A percentile compares a stretch with the other conserved stretches of the same genome.
Conservation (phyloP, 1,140 invertebrate species). For the Agrypnia vestita region DNA sequence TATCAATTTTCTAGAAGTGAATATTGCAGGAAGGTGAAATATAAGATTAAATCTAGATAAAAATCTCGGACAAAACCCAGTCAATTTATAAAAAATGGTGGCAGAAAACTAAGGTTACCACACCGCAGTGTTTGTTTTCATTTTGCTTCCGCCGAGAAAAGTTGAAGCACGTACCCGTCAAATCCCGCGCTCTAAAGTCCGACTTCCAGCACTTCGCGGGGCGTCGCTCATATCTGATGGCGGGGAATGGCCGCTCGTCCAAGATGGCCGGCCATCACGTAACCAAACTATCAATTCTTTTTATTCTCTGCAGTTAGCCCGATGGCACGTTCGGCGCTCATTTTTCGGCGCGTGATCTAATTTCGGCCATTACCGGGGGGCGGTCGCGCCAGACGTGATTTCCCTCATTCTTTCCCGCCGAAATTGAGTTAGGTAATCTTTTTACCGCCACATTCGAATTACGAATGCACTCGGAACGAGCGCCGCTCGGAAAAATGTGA, state of each 20-base stretch:
- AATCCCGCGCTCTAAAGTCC: too few relatives aligned
- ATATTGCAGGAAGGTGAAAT: too few relatives aligned
- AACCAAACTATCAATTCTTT: slow-evolving; percentile 60
- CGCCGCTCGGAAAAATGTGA: slow-evolving; percentile 2
- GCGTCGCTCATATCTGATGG: neutral
- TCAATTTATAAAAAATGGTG: too few relatives aligned
- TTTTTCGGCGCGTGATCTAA: slow-evolving; percentile 61
- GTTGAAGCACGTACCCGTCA: too few relatives aligned
- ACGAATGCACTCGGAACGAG: slow-evolving; percentile 23
- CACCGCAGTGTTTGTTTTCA: too few relatives aligned
- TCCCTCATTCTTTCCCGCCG: slow-evolving; percentile 51
- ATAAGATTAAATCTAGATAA: too few relatives aligned
- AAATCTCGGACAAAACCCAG: too few relatives aligned
- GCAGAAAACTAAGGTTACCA: too few relatives aligned
- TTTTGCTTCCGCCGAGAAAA: too few relatives aligned
- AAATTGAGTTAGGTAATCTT: slow-evolving; percentile 60
- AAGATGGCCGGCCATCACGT: slow-evolving; percentile 48
- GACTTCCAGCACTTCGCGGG: neutral
- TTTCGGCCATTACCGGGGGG: slow-evolving; percentile 55
- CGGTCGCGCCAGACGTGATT: slow-evolving; percentile 57
- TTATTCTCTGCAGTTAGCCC: slow-evolving; percentile 57
- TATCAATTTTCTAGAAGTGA: too few relatives aligned
- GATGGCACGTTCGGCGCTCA: slow-evolving; percentile 55
- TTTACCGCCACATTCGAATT: slow-evolving; percentile 36
- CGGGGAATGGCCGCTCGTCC: slow-evolving; percentile 15